Base-by-base conservation (phyloP, 2,888 invertebrate species). In the Dynastes maya region DNA sequence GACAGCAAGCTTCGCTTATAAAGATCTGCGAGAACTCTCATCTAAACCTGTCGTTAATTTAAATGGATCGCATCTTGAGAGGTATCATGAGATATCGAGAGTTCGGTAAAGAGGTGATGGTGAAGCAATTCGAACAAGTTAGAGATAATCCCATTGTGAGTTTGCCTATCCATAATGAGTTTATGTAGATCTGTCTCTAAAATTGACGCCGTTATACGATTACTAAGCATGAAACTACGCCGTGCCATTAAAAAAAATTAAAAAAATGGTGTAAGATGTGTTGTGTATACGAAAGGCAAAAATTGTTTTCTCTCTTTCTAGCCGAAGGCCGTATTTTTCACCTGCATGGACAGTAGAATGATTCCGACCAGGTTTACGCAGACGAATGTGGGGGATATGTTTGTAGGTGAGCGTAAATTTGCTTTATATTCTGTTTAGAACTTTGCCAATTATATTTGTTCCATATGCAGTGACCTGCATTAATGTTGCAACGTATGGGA, bases 301-400 rank as follows among this genome's bases (percentile, higher is more conserved):
- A 77, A 27, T 75, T 80, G 78, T 8, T 45, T 45, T 45, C 11
- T 83, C 84, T 82, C 82, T 87, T 91, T 92, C 87, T 90, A 98
- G 97, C 98, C 98, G 22, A 96, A 97, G 91, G 97, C 98, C 81
- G 95, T 98, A 80, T 97, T 98, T 90, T 98, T 98, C 89, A 97
- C 98, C 63, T 99, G 98, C 89, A 98, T 99, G 95, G 98, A 99
- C 92, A 97, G 97, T 88, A 92, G 99, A 89, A 97, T 99, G 95
- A 94, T 98, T 84, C 98, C 98, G 32, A 97, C 98, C 79, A 92
- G 97, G 88, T 97, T 98, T 89, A 97, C 97, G 77, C 96, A 97
- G 91, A 97, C 97, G 77, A 95, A 97, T 89, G 96, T 98, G 81
- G 99, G 99, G 65, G 98, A 99, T 88, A 98, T 98, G 97, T 98